Base-by-base conservation (phyloP, 2,888 invertebrate species). In the Escarpia spicata region DNA sequence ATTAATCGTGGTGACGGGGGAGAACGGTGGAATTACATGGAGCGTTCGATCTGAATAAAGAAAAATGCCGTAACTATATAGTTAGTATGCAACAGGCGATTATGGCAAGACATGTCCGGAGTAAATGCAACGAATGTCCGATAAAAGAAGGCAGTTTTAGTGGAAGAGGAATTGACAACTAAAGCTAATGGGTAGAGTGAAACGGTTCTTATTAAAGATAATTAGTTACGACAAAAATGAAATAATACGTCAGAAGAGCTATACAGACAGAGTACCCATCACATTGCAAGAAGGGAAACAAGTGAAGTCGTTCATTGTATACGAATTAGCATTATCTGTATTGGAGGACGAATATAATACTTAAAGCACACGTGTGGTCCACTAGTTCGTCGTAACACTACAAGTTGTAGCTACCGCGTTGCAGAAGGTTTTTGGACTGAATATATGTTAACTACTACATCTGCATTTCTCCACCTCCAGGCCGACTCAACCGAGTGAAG, bases 401-500 rank as follows among this genome's bases (percentile, higher is more conserved):
- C 75, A 26, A 3, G 19, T 3, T 26, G n/a, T n/a, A 26, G 26
- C 19, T 26, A 26, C n/a, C 75, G n/a, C 19, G 26, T 60, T 19
- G 15, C 60, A 1, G 60, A 19, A 19, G 75, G 6, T 75, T 15
- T 75, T 75, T 26, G n/a, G 2, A n/a, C 6, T 26, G 75, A 52
- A n/a, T 26, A 26, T 26, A 0, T 6, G 75, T 26, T 75, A 26
- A 75, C 19, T 19, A 3, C 19, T 26, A n/a, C 75, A 26, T 75
- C 26, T 75, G 26, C 26, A 26, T 75, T 75, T 19, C 75, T 19
- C 75, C n/a, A 26, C 6, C n/a, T 75, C 75, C 75, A 75, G 75
- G 75, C 6, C 75, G 75, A 75, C 75, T 91, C 91, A 26, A 91
- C 91, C 91, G 91, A n/a, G 91, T 91, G 19, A 91, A 91, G 91